Base-by-base conservation (phyloP, 2,797 vertebrate species). In the Psittacula derbiana region DNA sequence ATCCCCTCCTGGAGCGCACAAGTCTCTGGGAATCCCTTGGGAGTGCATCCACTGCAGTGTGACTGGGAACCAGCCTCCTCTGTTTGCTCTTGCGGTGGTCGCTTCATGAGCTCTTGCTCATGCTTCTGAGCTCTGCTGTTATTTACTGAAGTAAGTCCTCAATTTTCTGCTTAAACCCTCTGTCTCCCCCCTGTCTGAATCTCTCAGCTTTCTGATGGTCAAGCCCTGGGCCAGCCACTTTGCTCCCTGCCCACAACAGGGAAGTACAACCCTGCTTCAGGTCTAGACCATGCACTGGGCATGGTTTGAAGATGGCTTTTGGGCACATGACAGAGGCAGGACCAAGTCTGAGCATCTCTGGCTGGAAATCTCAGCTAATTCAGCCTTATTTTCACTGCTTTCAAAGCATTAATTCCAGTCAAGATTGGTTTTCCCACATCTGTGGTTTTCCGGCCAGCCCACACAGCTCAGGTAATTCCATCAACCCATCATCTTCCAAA, bases 401-500 rank as follows among this genome's bases (percentile, higher is more conserved):
- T 66, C 17, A 17, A 80, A 76, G n/a, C 27, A 46, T 53, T 31
- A 30, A 66, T 66, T 79, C 72, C 44, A 53, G 41, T 6, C 79
- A 64, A 65, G 72, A 69, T 43, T 33, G 20, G 11, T 44, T 89
- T 74, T 76, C 64, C 49, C 79, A 2, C 44, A 60, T 79, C 53
- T 50, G 38, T 21, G 41, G 36, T 33, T 40, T 79, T 33, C 53
- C 50, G 76, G 50, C 28, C 17, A 4, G 74, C 52, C 58, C 33
- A 27, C 40, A 23, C 16, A 84, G 83, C 83, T 33, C 23, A 38
- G 66, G 27, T 11, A 81, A 7, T 47, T 69, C 93, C 72, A 40
- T 64, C 94, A 92, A 75, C 38, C 81, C 81, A 44, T 83, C 69
- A 31, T 31, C 24, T 62, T 52, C 67, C 80, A 83, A 88, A 95